Evolutionary conservation across 2,113 vertebrate species (phyloP).

Genomic region (Zonotrichia leucophrys): DNA sequence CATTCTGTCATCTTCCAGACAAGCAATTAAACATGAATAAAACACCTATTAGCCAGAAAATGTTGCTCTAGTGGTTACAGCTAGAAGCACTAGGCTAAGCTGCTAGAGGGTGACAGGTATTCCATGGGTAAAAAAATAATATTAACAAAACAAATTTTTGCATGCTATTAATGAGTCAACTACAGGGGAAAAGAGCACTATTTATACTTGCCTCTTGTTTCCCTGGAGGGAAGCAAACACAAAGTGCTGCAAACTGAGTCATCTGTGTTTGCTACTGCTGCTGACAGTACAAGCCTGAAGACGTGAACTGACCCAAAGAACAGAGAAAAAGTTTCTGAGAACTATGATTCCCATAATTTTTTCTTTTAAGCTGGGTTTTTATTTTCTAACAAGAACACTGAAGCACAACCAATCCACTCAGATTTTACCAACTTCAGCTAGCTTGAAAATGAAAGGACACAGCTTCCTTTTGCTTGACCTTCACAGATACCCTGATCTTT

Average conservation of each 20-base stretch:
- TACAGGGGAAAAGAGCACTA: not conserved
- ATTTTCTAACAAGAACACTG: not conserved
- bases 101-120: not conserved
- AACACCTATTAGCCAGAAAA: not conserved
- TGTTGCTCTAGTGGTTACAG: not conserved
- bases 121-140: not conserved
- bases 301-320: not conserved
- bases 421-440: not conserved
- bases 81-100: not conserved
- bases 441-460: not conserved
- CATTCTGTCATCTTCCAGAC: not conserved
- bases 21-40: not conserved
- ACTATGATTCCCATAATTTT: not conserved
- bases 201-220: not conserved
- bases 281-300: not conserved
- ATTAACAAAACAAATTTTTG: not conserved
- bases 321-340: not conserved
- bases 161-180: not conserved
- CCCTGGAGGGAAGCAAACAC: not conserved
- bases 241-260: not conserved
- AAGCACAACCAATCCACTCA: not conserved
- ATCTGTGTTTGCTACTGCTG: not conserved
- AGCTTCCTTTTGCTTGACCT: not conserved
- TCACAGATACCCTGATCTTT: not conserved
- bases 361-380: not conserved